These are phyloP conservation scores for Cathartes aura DNA, from an alignment of 2,113 vertebrate genomes.

Conservation along the genomic window DNA sequence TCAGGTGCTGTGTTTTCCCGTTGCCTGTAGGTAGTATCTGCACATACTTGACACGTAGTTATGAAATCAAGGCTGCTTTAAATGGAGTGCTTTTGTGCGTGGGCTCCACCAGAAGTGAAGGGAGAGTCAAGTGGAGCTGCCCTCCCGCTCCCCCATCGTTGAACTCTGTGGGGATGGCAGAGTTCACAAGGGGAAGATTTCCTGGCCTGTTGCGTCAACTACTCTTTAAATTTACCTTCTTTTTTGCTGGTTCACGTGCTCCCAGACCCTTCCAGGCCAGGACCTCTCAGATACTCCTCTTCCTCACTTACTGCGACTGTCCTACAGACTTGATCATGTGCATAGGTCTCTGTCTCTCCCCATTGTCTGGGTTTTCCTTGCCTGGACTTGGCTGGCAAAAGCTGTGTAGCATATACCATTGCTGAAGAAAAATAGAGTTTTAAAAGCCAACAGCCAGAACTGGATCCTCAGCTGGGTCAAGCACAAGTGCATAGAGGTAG, in stretches of 20 bases:
- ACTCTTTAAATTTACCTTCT: neutral
- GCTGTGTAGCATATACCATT: neutral
- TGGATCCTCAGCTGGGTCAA: neutral
- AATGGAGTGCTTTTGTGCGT: neutral
- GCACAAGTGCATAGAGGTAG: neutral
- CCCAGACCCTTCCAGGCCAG: neutral
- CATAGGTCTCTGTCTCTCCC: neutral
- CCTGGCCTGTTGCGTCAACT: neutral
- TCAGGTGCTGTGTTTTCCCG: neutral
- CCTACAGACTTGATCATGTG: neutral
- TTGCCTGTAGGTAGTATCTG: neutral
- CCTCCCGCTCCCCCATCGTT: neutral
- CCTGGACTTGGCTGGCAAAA: neutral
- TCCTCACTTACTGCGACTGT: neutral
- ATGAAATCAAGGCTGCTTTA: neutral
- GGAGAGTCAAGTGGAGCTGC: neutral
- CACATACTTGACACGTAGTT: fast-evolving
- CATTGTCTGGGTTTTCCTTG: neutral
- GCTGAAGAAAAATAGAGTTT: neutral
- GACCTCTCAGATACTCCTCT: neutral
- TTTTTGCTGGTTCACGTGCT: fast-evolving
- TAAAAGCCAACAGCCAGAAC: constrained; percentile 21
- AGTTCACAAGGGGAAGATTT: neutral
- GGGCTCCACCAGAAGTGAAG: neutral
- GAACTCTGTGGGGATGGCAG: neutral